These are phyloP conservation scores for Papilio demoleus DNA, from an alignment of 2,888 invertebrate genomes.

Conservation along the genomic window DNA sequence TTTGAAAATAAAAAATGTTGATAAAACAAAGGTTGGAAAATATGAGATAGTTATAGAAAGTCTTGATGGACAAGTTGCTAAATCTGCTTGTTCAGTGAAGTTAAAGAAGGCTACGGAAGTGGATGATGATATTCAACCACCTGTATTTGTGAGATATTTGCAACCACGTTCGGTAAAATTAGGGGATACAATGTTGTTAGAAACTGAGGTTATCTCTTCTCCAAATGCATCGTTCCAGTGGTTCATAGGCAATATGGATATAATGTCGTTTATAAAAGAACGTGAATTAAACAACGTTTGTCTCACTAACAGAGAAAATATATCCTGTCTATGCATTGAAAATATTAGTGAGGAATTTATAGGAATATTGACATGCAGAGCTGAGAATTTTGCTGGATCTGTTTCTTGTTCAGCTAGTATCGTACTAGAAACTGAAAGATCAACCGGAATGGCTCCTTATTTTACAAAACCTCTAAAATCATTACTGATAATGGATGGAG, in stretches of 20 bases:
- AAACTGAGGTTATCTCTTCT: slow-evolving; percentile 89
- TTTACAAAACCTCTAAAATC: slow-evolving; percentile 90
- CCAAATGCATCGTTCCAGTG: slow-evolving; percentile 94
- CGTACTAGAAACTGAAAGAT: slow-evolving; percentile 78
- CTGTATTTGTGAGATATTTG: slow-evolving; percentile 88
- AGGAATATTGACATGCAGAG: slow-evolving; percentile 93
- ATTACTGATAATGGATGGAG: slow-evolving; percentile 94
- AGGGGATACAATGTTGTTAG: slow-evolving; percentile 91
- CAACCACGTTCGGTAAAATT: slow-evolving; percentile 87
- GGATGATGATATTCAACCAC: slow-evolving; percentile 86
- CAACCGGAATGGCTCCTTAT: slow-evolving; percentile 84
- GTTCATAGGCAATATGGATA: slow-evolving; percentile 90
- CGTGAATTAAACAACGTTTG: slow-evolving; percentile 88
- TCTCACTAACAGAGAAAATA: slow-evolving; percentile 87
- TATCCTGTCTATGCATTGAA: slow-evolving; percentile 90
- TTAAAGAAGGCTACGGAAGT: slow-evolving; percentile 85
- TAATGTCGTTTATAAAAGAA: slow-evolving; percentile 79
- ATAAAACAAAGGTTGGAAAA: slow-evolving; percentile 91
- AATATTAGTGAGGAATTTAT: slow-evolving; percentile 87
- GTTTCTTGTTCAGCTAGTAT: slow-evolving; percentile 92
- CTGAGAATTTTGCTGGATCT: slow-evolving; percentile 95
- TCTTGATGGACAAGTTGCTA: slow-evolving; percentile 89
- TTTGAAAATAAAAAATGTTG: slow-evolving; percentile 86
- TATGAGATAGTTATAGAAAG: slow-evolving; percentile 92
- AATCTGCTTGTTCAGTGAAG: slow-evolving; percentile 92